A percentile compares a stretch with the other conserved stretches of the same genome.
Evolutionary conservation across 2,888 invertebrate genomes (phyloP).

Genomic region (Chalcosyrphus nemorum): DNA sequence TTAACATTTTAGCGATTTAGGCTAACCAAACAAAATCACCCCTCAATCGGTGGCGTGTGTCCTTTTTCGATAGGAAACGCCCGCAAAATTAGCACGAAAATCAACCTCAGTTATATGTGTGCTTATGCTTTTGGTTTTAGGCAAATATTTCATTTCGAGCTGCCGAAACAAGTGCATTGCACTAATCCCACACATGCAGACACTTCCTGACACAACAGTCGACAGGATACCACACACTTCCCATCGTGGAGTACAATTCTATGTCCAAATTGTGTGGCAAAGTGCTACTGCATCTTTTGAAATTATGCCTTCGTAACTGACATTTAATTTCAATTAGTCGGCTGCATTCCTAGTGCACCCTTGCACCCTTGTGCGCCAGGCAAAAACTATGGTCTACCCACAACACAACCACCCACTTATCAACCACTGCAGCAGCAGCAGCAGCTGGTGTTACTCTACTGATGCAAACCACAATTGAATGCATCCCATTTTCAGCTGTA

Average conservation of each 20-base stretch:
- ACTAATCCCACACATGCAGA: conserved; percentile 8
- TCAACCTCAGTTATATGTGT: neutral
- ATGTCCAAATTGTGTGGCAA: neutral
- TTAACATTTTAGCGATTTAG: conserved; percentile 14
- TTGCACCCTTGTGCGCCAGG: neutral
- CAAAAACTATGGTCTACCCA: neutral
- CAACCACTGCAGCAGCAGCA: conserved; percentile 13
- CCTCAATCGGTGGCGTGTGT: neutral
- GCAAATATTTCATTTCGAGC: conserved; percentile 7
- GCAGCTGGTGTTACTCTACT: conserved; percentile 22
- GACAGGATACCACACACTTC: conserved; percentile 47
- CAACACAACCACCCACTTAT: neutral
- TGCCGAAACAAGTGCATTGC: conserved; percentile 40
- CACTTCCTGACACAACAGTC: conserved; percentile 50
- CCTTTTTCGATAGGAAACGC: neutral
- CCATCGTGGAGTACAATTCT: conserved; percentile 24
- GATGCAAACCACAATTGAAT: conserved; percentile 64
- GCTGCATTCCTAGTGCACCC: neutral
- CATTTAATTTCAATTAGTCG: conserved; percentile 69
- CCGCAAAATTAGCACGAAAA: neutral
- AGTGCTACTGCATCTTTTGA: conserved; percentile 45
- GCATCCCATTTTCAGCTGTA: conserved; percentile 34
- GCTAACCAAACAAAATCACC: conserved; percentile 2
- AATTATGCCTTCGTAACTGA: conserved; percentile 66
- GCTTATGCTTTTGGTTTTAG: neutral